Evolutionary conservation across 2,797 vertebrate genomes (phyloP).

Genomic region (Enteromius treurensis): DNA sequence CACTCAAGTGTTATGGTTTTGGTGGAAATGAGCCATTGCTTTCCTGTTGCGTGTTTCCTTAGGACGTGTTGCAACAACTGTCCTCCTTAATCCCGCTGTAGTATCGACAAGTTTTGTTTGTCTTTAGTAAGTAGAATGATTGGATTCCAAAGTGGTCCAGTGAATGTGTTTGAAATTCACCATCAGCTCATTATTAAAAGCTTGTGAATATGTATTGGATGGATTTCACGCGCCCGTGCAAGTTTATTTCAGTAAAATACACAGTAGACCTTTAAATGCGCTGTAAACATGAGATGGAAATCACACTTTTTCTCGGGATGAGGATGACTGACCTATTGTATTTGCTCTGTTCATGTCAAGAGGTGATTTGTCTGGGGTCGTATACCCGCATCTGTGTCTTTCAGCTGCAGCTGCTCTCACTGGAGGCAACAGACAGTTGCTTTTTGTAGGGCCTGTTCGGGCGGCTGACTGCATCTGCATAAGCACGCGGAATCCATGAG

Average conservation of each 20-base stretch:
- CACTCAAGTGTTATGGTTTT: background rate
- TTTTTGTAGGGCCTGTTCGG: slow-evolving; percentile 61
- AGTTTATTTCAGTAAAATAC: slow-evolving; percentile 3
- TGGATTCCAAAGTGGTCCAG: background rate
- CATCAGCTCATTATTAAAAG: background rate
- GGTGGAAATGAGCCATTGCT: slow-evolving; percentile 24
- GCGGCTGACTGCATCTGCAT: slow-evolving; percentile 57
- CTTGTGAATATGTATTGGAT: background rate
- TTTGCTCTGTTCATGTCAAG: slow-evolving; percentile 18
- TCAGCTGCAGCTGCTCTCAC: slow-evolving; percentile 52
- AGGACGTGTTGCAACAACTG: slow-evolving; percentile 1
- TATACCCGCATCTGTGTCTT: slow-evolving; percentile 9
- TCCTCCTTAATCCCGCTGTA: background rate
- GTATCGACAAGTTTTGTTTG: background rate
- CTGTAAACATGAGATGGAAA: slow-evolving; percentile 29
- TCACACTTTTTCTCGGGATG: slow-evolving; percentile 29
- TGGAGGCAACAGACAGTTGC: slow-evolving; percentile 45
- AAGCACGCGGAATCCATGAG: slow-evolving; percentile 56
- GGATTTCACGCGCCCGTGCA: slow-evolving; percentile 1
- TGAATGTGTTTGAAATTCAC: background rate
- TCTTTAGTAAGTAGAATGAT: background rate
- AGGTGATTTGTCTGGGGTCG: slow-evolving; percentile 46
- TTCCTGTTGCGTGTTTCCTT: slow-evolving; percentile 37
- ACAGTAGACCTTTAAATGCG: background rate
- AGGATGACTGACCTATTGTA: slow-evolving; percentile 11